Conservation (phyloP, 2,113 vertebrate species). For the Propithecus coquereli region DNA sequence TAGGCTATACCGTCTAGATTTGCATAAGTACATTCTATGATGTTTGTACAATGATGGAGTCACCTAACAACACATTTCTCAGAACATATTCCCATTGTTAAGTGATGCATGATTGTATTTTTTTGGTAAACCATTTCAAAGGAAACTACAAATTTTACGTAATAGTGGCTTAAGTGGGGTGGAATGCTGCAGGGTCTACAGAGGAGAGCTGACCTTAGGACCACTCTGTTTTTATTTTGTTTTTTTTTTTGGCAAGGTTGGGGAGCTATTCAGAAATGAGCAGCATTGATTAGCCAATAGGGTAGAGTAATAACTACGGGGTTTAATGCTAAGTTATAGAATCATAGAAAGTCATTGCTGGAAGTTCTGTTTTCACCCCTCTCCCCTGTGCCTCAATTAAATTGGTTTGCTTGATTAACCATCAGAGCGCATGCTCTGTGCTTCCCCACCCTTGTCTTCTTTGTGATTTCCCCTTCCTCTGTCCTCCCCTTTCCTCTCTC, state of each 20-base stretch:
- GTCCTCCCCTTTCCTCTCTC: not conserved
- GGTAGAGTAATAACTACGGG: not conserved
- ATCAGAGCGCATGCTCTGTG: not conserved
- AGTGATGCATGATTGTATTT: not conserved
- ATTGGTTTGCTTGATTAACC: not conserved
- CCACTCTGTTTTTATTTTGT: rapidly evolving
- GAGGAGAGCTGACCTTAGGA: not conserved
- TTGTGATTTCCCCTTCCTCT: not conserved
- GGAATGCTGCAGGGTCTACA: not conserved
- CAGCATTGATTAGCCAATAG: not conserved
- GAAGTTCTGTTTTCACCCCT: not conserved
- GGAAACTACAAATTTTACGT: not conserved
- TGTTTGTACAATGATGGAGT: not conserved
- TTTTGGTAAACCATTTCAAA: not conserved
- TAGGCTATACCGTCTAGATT: not conserved
- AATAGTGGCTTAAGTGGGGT: not conserved
- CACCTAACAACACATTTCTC: not conserved
- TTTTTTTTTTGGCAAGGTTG: not conserved
- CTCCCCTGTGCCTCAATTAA: not conserved
- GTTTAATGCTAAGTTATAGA: not conserved
- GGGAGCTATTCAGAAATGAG: not conserved
- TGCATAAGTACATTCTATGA: not conserved
- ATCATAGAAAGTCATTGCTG: not conserved
- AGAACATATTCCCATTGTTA: not conserved
- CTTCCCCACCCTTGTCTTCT: not conserved